Evolutionary conservation across 2,888 invertebrate genomes (phyloP), one percentile per base, ranked within the genome.

Genomic region (Dasysyrphus albostriatus): DNA sequence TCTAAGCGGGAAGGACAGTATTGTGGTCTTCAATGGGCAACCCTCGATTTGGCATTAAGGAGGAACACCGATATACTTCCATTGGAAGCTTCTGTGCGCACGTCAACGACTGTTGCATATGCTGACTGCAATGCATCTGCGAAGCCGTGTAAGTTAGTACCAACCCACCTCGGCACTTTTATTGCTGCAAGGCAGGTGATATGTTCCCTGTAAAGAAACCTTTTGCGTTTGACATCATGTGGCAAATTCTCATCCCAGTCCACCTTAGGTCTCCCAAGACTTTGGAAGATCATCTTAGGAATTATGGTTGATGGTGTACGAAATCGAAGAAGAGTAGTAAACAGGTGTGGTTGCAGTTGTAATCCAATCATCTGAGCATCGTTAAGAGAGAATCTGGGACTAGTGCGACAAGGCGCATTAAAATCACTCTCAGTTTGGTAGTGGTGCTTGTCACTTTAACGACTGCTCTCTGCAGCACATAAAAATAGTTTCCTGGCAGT

Each of bases 281-380:
- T 24, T 24, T 24, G 24, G 24, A 24, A 24, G 24, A 59, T 9
- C 16, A 47, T 58, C 32, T 58, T 72, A 0, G 72, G 56, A 24
- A 58, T 56, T 44, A 56, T 42, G 6, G 72, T 72, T 12, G 44
- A 44, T 47, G 72, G 72, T 12, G 80, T 69, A 51, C 85, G 56
- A 10, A 88, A 32, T 1, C 78, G 76, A 10, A 77, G 12, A 0
- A 78, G 39, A 6, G 79, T 85, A 2, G 79, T 44, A 59, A 79
- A 83, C 1, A 88, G 49, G 49, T 85, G 84, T 42, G 70, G 63
- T 29, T 88, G 88, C 1, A 88, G 73, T 37, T 75, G 88, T 2
- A 3, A 3, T 24, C 24, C 24, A 24, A 24, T 24, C 24, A 24
- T 24, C 56, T 67, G 69, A 0, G 37, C 4, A 9, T 39, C 37